A percentile compares a stretch with the other conserved stretches of the same genome.
phyloP scores from a whole-genome alignment of 2,888 invertebrate genomes.

The Griposia aprilina region DNA sequence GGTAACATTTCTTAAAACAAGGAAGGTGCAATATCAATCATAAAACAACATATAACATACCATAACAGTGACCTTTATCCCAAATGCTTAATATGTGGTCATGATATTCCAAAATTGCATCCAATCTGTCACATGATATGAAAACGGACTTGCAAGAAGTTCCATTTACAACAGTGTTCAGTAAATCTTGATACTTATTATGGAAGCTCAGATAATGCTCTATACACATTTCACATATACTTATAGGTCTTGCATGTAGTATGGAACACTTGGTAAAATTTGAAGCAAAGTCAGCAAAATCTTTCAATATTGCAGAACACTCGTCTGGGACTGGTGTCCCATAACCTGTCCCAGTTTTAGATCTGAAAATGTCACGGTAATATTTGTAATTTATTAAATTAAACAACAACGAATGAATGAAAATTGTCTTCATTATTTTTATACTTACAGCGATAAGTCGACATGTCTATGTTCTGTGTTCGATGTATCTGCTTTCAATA shows the following conservation, averaged over 20 bases:
- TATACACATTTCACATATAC: constrained; percentile 91
- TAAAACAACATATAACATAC: constrained; percentile 77
- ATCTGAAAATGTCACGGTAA: constrained; percentile 67
- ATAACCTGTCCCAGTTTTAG: constrained; percentile 61
- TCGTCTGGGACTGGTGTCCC: constrained; percentile 67
- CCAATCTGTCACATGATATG: constrained; percentile 91
- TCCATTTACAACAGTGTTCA: constrained; percentile 84
- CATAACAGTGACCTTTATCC: constrained; percentile 91
- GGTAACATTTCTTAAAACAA: neutral
- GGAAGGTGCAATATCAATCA: neutral
- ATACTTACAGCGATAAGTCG: constrained; percentile 36
- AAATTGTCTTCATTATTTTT: neutral
- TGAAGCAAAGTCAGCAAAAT: constrained; percentile 90
- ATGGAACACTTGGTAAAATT: constrained; percentile 92
- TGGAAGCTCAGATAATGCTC: constrained; percentile 88
- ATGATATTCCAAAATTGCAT: constrained; percentile 91
- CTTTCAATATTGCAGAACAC: constrained; percentile 78
- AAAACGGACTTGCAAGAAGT: constrained; percentile 91
- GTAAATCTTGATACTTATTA: constrained; percentile 88
- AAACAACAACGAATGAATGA: neutral
- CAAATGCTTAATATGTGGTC: constrained; percentile 90
- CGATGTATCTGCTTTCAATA: constrained; percentile 65
- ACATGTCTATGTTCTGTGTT: constrained; percentile 31
- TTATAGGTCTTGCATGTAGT: constrained; percentile 91
- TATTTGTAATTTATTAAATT: neutral